These are phyloP conservation scores for Oxyura jamaicensis DNA, from an alignment of 2,113 vertebrate genomes.

Conservation along the genomic window DNA sequence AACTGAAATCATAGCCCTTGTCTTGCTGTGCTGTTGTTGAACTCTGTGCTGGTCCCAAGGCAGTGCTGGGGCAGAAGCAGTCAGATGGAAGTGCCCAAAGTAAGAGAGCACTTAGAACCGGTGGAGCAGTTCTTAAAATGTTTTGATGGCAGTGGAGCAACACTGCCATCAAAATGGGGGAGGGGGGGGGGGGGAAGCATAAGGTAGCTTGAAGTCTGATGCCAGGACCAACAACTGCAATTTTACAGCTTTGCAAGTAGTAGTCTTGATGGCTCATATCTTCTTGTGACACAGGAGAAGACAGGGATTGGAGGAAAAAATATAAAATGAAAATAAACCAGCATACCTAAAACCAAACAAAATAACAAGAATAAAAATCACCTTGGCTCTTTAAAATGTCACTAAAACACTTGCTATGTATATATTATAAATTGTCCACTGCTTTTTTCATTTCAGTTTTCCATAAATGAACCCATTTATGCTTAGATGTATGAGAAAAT, in stretches of 20 bases:
- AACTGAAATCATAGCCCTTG: not conserved
- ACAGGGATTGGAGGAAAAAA: not conserved
- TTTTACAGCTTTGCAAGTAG: not conserved
- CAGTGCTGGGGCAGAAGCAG: not conserved
- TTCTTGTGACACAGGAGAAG: not conserved
- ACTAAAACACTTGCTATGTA: not conserved
- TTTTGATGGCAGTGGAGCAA: not conserved
- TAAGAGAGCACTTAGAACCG: not conserved
- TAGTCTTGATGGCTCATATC: not conserved
- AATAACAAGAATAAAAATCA: not conserved
- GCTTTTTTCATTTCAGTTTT: conserved; percentile 35
- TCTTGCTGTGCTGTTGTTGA: conserved; percentile 19
- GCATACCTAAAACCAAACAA: not conserved
- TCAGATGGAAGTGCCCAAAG: not conserved
- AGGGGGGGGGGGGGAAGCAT: no score
- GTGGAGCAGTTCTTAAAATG: not conserved
- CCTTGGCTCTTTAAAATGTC: not conserved
- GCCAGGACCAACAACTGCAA: not conserved
- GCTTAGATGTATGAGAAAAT: not conserved
- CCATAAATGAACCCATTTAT: conserved; percentile 53
- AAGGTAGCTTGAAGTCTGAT: no score
- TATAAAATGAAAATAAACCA: not conserved
- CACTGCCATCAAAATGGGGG: no score
- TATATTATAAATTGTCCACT: not conserved
- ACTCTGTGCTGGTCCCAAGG: not conserved